A percentile compares a stretch with the other conserved stretches of the same genome.
Evolutionary conservation across 2,113 vertebrate species (phyloP).

Genomic region (Erpornis zantholeuca): DNA sequence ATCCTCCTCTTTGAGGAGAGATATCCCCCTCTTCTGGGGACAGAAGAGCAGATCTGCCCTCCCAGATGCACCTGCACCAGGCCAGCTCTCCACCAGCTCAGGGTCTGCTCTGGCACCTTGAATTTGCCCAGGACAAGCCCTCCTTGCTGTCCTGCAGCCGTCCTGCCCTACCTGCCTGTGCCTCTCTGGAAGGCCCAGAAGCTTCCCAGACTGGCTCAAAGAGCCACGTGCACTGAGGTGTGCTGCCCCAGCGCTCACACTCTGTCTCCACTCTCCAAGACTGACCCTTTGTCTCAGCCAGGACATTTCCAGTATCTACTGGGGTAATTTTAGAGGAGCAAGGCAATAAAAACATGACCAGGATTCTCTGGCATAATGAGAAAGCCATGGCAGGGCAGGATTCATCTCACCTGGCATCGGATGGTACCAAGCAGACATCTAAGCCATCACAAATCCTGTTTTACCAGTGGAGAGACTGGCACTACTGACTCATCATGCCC

Average conservation of each 20-base stretch:
- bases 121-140: background rate
- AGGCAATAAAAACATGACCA: background rate
- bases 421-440: background rate
- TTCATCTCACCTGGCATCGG: background rate
- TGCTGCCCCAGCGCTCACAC: fast-evolving
- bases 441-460: background rate
- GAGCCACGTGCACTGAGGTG: fast-evolving
- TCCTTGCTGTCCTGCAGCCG: background rate
- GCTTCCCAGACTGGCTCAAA: background rate
- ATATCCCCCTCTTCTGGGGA: background rate
- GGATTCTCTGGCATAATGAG: background rate
- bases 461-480: background rate
- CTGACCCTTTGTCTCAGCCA: background rate
- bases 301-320: background rate
- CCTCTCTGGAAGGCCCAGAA: background rate
- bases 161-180: background rate
- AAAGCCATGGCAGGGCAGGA: background rate
- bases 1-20: background rate
- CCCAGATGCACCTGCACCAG: background rate
- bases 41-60: fast-evolving
- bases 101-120: background rate
- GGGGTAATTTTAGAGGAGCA: background rate
- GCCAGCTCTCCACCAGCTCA: background rate
- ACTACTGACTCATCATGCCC: background rate
- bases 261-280: background rate